Evolutionary conservation across 2,888 invertebrate genomes (phyloP), one percentile per base, ranked within the genome.

Genomic region (Cephus nigrinus): DNA sequence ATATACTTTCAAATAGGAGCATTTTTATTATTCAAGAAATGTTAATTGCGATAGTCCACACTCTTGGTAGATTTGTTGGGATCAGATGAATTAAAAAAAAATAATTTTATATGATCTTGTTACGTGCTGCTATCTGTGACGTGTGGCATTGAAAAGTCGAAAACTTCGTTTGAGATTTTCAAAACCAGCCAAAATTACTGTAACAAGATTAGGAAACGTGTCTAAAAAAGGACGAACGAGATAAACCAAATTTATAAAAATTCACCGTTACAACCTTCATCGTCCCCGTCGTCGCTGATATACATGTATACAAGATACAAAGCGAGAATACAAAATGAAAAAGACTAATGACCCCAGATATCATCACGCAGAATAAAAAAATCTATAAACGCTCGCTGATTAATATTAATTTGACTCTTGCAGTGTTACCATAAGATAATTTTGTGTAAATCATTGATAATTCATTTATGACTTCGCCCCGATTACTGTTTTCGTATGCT

Each of bases 401-500:
- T 55, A 23, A 23, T 55, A 9, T 55, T 2, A 23, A 55, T 23
- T 23, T 23, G 23, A 55, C 23, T 55, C 23, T 23, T 55, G 23
- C 40, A 55, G 23, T 5, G 1, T 55, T 23, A 23, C 23, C 40
- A 55, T 5, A 55, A 55, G 23, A 9, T 55, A 55, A 23, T 55
- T 23, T 5, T 23, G 23, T 55, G 40, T 55, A 55, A 55, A 23
- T 55, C 40, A 23, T 55, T 71, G 4, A 11, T 15, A 32, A 71
- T 71, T 71, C 71, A 71, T 71, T 32, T 71, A 71, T 71, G 31
- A 31, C 15, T 68, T 32, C 32, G 23, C 75, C 3, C 78, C 23
- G 9, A 35, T 33, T 78, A 74, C 36, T 68, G 31, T 73, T n/a
- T 30, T 76, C 36, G 36, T 68, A 73, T 75, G 69, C 33, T 76